Evolutionary conservation across 2,113 vertebrate genomes (phyloP), one percentile per base, ranked within the genome.

Genomic region (Macquaria australasica): DNA sequence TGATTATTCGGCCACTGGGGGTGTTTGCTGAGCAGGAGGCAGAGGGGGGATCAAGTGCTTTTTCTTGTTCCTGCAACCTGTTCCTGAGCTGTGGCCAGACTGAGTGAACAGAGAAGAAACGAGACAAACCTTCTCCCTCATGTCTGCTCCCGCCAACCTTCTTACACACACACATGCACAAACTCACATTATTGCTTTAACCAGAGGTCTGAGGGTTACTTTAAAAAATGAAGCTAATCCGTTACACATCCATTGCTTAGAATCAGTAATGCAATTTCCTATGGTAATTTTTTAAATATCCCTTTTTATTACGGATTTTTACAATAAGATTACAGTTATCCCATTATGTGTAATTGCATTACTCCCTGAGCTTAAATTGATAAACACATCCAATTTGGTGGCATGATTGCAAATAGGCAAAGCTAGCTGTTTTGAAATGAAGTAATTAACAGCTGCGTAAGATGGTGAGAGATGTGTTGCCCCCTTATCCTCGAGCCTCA

Each of bases 401-500:
- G 63, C 81, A 60, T 67, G 74, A 69, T 69, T 88, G 73, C 72
- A 87, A 87, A 85, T 77, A 75, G 79, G 69, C 45, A 50, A 70
- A 67, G 77, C 69, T 66, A 20, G 50, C 80, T 95, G 95, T 96
- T 97, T 97, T 97, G 96, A 97, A 97, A 97, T 97, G 96, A 87
- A 96, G 97, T 97, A 97, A 98, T 98, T 99, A 99, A 97, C 97
- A 96, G 96, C 96, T 94, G 95, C 95, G 96, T 84, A 95, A 95
- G 96, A 95, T 81, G 85, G 77, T 87, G 89, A 96, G 97, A 96
- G 96, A 97, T 96, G 96, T 96, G 97, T 96, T 96, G 95, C 82
- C 85, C 85, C 81, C 81, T 87, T 90, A 96, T 97, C 97, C 97
- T 96, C 95, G 96, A 97, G 96, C 96, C 96, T 95, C 96, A 94